phyloP scores from a whole-genome alignment of 2,113 vertebrate species.

The Xiphophorus maculatus region DNA sequence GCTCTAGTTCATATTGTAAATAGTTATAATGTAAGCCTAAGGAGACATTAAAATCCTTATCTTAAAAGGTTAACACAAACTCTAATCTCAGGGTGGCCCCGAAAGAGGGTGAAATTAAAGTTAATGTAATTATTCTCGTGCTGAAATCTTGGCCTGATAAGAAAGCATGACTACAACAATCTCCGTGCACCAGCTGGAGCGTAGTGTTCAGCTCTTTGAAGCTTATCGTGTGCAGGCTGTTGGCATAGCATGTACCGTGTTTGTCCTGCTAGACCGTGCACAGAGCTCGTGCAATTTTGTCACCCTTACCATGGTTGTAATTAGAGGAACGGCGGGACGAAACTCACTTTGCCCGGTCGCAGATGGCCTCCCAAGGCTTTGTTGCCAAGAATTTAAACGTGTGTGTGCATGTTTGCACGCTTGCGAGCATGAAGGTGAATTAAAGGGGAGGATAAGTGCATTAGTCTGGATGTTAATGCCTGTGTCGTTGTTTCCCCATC shows the following conservation, averaged over 20 bases:
- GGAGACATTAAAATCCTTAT: neutral
- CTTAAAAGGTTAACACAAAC: neutral
- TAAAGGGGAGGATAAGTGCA: slow-evolving; percentile 69
- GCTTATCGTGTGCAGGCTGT: slow-evolving; percentile 20
- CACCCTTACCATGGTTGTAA: slow-evolving; percentile 66
- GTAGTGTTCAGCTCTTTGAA: slow-evolving; percentile 24
- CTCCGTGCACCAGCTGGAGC: slow-evolving; percentile 1
- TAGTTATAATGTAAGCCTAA: neutral
- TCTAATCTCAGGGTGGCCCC: neutral
- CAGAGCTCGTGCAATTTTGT: slow-evolving; percentile 43
- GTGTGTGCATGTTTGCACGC: slow-evolving; percentile 28
- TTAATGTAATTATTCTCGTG: neutral
- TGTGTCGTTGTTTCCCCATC: slow-evolving; percentile 44
- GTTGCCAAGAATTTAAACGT: slow-evolving; percentile 44
- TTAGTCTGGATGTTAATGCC: slow-evolving; percentile 69
- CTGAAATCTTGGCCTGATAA: slow-evolving; percentile 4
- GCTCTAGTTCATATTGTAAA: neutral
- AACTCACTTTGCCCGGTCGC: slow-evolving; percentile 59
- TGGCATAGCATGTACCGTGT: slow-evolving; percentile 21
- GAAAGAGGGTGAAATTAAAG: neutral
- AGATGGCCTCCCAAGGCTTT: slow-evolving; percentile 69
- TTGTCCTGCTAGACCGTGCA: slow-evolving; percentile 33
- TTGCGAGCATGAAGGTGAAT: slow-evolving; percentile 58
- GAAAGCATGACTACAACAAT: neutral
- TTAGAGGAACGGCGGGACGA: slow-evolving; percentile 68